A percentile compares a stretch with the other conserved stretches of the same genome.
phyloP scores from a whole-genome alignment of 2,797 vertebrate genomes.

The Malurus splendens region DNA sequence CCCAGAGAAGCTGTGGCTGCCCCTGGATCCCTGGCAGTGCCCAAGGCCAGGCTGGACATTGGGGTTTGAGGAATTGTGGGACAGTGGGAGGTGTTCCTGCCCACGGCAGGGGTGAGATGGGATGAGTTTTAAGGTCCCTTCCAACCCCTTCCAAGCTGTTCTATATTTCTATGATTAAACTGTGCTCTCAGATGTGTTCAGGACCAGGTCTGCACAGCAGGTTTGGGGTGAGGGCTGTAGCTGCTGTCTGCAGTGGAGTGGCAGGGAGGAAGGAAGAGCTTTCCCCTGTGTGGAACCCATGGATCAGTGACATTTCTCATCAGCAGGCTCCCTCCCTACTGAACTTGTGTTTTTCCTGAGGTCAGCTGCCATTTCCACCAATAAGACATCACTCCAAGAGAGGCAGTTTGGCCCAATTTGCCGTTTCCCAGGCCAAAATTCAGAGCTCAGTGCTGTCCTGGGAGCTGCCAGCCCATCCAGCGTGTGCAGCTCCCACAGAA shows the following conservation, averaged over 20 bases:
- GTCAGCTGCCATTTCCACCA: background rate
- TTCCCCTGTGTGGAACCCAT: accelerated
- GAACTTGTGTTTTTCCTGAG: background rate
- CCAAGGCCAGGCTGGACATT: background rate
- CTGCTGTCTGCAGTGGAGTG: background rate
- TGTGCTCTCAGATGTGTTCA: accelerated
- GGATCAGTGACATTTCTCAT: background rate
- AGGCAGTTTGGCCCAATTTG: background rate
- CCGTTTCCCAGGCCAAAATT: background rate
- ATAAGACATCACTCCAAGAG: background rate
- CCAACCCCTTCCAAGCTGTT: background rate
- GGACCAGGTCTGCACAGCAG: background rate
- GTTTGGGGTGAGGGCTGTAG: background rate
- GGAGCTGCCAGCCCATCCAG: background rate
- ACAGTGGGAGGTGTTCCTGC: background rate
- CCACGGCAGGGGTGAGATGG: background rate
- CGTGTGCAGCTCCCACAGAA: accelerated
- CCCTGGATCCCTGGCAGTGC: background rate
- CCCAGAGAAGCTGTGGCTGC: background rate
- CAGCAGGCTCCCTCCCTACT: background rate
- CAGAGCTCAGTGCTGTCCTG: background rate
- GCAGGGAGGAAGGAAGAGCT: background rate
- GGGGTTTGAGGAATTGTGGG: background rate
- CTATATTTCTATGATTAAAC: background rate
- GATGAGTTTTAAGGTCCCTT: background rate